Percentiles rank a stretch among this genome's conserved stretches.
These are phyloP conservation scores for Hypomesus transpacificus DNA, from an alignment of 2,113 vertebrate genomes.

Conservation along the genomic window DNA sequence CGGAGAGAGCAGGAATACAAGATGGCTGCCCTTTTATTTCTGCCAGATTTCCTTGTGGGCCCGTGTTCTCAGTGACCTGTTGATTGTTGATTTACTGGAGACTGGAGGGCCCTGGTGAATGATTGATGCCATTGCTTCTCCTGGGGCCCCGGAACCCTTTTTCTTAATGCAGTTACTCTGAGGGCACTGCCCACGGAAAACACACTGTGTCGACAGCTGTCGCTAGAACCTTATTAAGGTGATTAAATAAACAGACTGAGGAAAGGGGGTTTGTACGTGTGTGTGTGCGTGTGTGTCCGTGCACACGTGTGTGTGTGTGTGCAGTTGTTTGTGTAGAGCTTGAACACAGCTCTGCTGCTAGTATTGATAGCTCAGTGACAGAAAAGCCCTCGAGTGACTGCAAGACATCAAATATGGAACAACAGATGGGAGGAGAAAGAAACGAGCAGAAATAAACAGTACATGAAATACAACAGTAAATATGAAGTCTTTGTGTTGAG, in stretches of 20 bases:
- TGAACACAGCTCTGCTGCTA: slow-evolving; percentile 18
- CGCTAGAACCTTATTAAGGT: slow-evolving; percentile 60
- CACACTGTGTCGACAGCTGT: slow-evolving; percentile 57
- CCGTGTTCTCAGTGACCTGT: slow-evolving; percentile 60
- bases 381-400: slow-evolving; percentile 34
- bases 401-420: slow-evolving; percentile 34
- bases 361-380: slow-evolving; percentile 30
- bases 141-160: slow-evolving; percentile 32
- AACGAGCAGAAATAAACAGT: slow-evolving; percentile 11
- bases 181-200: slow-evolving; percentile 52
- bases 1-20: slow-evolving; percentile 35
- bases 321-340: neutral
- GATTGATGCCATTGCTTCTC: slow-evolving; percentile 56
- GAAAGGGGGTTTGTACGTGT: slow-evolving; percentile 10
- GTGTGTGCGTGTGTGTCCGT: neutral
- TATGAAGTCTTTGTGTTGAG: slow-evolving; percentile 3
- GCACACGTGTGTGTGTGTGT: too few relatives aligned
- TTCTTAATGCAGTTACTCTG: slow-evolving; percentile 54
- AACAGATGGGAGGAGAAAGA: slow-evolving; percentile 25
- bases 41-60: slow-evolving; percentile 40
- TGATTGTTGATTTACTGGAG: slow-evolving; percentile 65
- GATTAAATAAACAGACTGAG: slow-evolving; percentile 63
- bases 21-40: slow-evolving; percentile 36
- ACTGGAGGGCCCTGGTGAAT: slow-evolving; percentile 46
- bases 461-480: neutral